Percentiles rank a stretch among this genome's conserved stretches.
phyloP scores from a whole-genome alignment of 2,797 vertebrate species.

The Onychomys arenicola region DNA sequence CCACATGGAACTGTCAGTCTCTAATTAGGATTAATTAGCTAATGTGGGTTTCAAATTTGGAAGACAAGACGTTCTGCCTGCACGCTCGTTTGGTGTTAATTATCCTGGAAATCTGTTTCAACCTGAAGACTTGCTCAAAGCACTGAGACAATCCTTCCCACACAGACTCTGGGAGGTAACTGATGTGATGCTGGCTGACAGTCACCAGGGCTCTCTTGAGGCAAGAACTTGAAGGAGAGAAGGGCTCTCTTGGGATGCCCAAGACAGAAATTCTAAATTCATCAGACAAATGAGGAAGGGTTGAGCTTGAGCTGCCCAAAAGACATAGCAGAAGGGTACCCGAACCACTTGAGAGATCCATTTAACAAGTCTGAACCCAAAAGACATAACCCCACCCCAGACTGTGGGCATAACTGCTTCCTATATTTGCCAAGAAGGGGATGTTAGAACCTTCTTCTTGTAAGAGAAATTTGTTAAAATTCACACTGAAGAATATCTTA shows the following conservation, averaged over 20 bases:
- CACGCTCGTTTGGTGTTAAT: conserved; percentile 75
- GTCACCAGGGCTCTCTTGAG: conserved; percentile 23
- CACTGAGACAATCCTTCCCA: conserved; percentile 42
- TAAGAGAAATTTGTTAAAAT: not conserved
- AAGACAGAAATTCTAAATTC: conserved; percentile 47
- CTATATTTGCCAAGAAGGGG: not conserved
- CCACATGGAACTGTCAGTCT: conserved; percentile 71
- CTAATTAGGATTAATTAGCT: conserved; percentile 81
- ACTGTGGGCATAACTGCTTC: not conserved
- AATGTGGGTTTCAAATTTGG: conserved; percentile 72
- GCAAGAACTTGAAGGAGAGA: conserved; percentile 6
- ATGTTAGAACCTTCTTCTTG: not conserved
- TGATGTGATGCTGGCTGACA: conserved; percentile 25
- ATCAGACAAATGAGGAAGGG: not conserved
- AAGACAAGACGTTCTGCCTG: conserved; percentile 67
- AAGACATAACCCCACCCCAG: not conserved
- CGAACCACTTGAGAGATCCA: not conserved
- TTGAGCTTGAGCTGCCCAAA: not conserved
- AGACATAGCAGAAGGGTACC: not conserved
- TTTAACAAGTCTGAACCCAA: not conserved
- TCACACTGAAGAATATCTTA: conserved; percentile 6
- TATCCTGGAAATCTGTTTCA: conserved; percentile 77
- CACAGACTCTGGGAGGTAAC: conserved; percentile 9
- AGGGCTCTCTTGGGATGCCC: not conserved
- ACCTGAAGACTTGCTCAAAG: conserved; percentile 44